Conservation (phyloP, 2,888 invertebrate species). For the Merodon equestris region DNA sequence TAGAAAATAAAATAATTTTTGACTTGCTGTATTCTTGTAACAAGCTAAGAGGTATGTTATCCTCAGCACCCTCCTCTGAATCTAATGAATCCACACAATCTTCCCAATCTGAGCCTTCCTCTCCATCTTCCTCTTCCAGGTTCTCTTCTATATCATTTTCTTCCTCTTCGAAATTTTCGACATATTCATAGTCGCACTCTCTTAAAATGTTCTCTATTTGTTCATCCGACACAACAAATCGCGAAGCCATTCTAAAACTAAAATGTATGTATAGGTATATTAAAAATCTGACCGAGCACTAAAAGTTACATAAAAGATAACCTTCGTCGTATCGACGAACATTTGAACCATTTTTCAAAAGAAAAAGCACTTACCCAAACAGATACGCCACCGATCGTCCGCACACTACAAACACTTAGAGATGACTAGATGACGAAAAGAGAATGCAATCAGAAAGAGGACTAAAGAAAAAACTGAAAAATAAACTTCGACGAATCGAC, state of each 20-base stretch:
- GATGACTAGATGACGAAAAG: background rate
- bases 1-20: slow-evolving; percentile 8
- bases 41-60: slow-evolving; percentile 16
- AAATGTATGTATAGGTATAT: too few relatives aligned
- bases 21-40: slow-evolving; percentile 5
- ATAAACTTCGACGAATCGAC: too few relatives aligned
- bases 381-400: too few relatives aligned
- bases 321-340: too few relatives aligned
- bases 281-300: too few relatives aligned
- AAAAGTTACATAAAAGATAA: too few relatives aligned
- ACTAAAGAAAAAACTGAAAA: too few relatives aligned
- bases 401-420: background rate
- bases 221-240: too few relatives aligned
- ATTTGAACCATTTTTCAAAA: background rate
- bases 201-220: slow-evolving; percentile 5
- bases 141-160: slow-evolving; percentile 4
- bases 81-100: slow-evolving; percentile 1
- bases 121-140: background rate
- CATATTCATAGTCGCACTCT: slow-evolving; percentile 1
- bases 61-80: slow-evolving; percentile 21
- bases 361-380: too few relatives aligned
- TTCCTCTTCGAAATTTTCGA: slow-evolving; percentile 9
- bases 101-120: slow-evolving; percentile 15
- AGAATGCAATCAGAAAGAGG: background rate
- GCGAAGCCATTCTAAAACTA: too few relatives aligned